A percentile compares a stretch with the other conserved stretches of the same genome.
Conservation (phyloP, 2,113 vertebrate genomes). For the Pholis gunnellus region DNA sequence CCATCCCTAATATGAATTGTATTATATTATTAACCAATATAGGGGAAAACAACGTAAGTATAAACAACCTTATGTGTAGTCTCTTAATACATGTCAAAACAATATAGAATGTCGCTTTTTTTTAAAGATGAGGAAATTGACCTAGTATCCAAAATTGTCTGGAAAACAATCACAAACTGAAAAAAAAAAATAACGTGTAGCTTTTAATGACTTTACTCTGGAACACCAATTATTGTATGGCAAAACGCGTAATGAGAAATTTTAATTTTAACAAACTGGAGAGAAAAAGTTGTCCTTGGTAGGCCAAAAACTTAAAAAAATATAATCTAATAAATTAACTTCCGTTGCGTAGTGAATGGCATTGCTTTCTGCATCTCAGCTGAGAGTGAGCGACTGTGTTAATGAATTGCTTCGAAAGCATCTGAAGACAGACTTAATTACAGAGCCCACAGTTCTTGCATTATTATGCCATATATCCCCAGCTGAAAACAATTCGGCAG, state of each 20-base stretch:
- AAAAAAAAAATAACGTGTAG: slow-evolving; percentile 32
- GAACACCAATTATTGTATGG: slow-evolving; percentile 75
- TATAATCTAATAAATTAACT: slow-evolving; percentile 79
- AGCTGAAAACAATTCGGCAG: slow-evolving; percentile 74
- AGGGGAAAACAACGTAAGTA: not conserved
- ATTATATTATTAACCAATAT: not conserved
- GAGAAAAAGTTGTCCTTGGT: slow-evolving; percentile 68
- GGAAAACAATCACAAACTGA: slow-evolving; percentile 26
- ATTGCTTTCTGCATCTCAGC: slow-evolving; percentile 77
- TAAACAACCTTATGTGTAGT: not conserved
- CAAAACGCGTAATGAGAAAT: slow-evolving; percentile 77
- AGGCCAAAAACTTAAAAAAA: slow-evolving; percentile 71
- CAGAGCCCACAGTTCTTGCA: slow-evolving; percentile 76
- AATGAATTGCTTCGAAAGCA: slow-evolving; percentile 86
- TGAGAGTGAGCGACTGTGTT: slow-evolving; percentile 78
- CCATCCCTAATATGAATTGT: not conserved
- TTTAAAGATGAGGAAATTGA: slow-evolving; percentile 21
- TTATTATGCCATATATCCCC: slow-evolving; percentile 82
- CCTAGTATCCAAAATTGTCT: slow-evolving; percentile 1
- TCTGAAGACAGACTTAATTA: slow-evolving; percentile 87
- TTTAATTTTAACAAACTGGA: slow-evolving; percentile 77
- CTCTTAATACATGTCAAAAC: not conserved
- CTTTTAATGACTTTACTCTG: slow-evolving; percentile 70
- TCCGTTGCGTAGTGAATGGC: slow-evolving; percentile 74
- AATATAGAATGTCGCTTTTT: not conserved